phyloP scores from a whole-genome alignment of 1,140 invertebrate species.

The Hetaerina americana region DNA sequence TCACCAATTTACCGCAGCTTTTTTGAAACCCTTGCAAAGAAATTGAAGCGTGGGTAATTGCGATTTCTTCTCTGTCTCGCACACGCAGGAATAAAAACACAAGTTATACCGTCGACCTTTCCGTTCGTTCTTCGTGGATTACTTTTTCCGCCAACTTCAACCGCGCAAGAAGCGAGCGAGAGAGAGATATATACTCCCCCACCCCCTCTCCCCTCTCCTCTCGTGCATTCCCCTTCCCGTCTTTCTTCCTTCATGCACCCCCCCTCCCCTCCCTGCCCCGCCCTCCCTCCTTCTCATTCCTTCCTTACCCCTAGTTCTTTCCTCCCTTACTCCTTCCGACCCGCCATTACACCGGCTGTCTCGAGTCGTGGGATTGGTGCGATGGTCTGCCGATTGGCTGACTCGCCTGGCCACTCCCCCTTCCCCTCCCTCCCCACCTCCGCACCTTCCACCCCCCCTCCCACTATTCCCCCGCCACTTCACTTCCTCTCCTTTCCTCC shows the following conservation, averaged over 20 bases:
- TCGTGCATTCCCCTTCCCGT: neutral
- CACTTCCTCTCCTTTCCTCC: no score
- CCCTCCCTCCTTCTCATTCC: neutral
- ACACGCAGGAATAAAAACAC: no score
- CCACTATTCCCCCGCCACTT: no score
- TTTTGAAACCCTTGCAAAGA: no score
- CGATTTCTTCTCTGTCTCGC: no score
- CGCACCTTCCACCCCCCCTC: neutral
- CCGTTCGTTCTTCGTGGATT: no score
- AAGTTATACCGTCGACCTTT: no score
- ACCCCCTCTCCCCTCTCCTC: neutral
- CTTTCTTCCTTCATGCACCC: neutral
- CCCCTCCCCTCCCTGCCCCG: neutral
- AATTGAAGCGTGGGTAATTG: no score
- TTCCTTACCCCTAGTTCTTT: neutral
- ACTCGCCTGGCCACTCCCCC: neutral
- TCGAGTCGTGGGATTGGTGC: neutral
- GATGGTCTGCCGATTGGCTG: neutral
- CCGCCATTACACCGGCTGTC: neutral
- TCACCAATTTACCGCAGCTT: no score
- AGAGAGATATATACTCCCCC: no score
- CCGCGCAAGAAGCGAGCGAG: no score
- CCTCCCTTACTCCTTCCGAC: neutral
- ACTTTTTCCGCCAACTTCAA: no score
- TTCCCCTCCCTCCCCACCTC: neutral